Evolutionary conservation across 2,888 invertebrate species (phyloP).

Genomic region (Steromphala cineraria): DNA sequence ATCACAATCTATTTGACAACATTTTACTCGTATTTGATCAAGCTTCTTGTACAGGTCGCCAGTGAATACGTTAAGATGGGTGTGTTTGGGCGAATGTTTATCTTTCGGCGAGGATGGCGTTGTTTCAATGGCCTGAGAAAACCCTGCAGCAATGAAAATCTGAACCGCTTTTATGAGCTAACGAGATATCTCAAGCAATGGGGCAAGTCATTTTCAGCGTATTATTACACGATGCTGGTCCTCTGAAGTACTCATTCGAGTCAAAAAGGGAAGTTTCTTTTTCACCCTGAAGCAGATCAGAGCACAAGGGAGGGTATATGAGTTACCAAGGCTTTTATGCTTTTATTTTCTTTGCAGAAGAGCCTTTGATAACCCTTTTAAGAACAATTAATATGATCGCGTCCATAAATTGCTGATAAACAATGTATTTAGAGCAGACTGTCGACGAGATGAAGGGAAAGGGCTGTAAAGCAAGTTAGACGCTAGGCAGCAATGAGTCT

Average conservation of each 20-base stretch:
- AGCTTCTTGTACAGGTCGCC: no score
- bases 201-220: conserved; percentile 13
- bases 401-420: conserved; percentile 16
- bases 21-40: no score
- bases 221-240: background rate
- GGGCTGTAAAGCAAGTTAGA: background rate
- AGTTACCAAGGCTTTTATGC: conserved; percentile 18
- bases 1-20: no score
- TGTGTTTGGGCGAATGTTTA: background rate
- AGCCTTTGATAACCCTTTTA: conserved; percentile 20
- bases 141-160: background rate
- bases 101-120: background rate
- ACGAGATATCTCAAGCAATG: conserved; percentile 12
- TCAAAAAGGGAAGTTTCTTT: conserved; percentile 1
- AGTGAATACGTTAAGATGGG: no score
- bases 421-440: conserved; percentile 3
- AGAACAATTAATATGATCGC: conserved; percentile 15
- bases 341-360: conserved; percentile 11
- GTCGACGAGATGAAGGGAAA: background rate
- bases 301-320: conserved; percentile 9
- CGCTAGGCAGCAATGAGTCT: no score
- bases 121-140: background rate
- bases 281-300: background rate
- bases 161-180: conserved; percentile 5
- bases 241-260: background rate